A percentile compares a stretch with the other conserved stretches of the same genome.
phyloP scores from a whole-genome alignment of 2,797 vertebrate species.

The Apogon talboti region DNA sequence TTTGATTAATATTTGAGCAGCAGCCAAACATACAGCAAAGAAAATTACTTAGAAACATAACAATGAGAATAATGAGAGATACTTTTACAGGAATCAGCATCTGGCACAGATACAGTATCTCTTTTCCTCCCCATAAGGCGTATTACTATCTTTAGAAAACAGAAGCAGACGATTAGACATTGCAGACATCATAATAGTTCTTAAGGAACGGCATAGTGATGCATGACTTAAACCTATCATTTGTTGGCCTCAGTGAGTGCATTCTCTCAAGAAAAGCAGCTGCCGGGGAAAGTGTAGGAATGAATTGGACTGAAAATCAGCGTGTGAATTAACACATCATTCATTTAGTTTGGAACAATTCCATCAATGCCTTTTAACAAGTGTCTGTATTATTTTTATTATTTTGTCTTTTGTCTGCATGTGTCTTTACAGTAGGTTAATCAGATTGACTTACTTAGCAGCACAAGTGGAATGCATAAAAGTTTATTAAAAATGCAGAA shows the following conservation, averaged over 20 bases:
- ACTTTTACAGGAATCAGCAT: slow-evolving; percentile 36
- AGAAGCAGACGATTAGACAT: slow-evolving; percentile 22
- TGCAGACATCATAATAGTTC: slow-evolving; percentile 8
- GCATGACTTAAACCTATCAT: slow-evolving; percentile 22
- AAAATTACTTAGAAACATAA: slow-evolving; percentile 36
- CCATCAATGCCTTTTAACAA: slow-evolving; percentile 9
- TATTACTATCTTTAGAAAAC: slow-evolving; percentile 34
- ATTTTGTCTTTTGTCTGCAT: too few relatives aligned
- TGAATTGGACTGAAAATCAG: slow-evolving; percentile 18
- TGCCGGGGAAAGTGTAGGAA: slow-evolving; percentile 10
- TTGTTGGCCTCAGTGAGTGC: slow-evolving; percentile 19
- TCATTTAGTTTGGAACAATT: slow-evolving; percentile 16
- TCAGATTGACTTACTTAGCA: slow-evolving; percentile 19
- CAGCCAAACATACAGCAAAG: slow-evolving; percentile 42
- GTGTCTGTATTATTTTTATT: too few relatives aligned
- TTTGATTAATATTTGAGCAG: slow-evolving; percentile 53
- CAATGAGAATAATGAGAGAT: slow-evolving; percentile 42
- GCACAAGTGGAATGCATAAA: slow-evolving; percentile 11
- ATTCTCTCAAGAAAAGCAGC: slow-evolving; percentile 2
- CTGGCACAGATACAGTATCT: slow-evolving; percentile 33
- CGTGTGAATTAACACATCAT: slow-evolving; percentile 20
- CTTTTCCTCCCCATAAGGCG: slow-evolving; percentile 10
- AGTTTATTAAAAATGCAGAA: slow-evolving; percentile 27
- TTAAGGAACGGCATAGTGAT: slow-evolving; percentile 31
- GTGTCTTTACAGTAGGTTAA: slow-evolving; percentile 33